A percentile compares a stretch with the other conserved stretches of the same genome.
These are phyloP conservation scores for Platygyra sinensis DNA, from an alignment of 64 coral and sea anemone genomes.

Conservation along the genomic window DNA sequence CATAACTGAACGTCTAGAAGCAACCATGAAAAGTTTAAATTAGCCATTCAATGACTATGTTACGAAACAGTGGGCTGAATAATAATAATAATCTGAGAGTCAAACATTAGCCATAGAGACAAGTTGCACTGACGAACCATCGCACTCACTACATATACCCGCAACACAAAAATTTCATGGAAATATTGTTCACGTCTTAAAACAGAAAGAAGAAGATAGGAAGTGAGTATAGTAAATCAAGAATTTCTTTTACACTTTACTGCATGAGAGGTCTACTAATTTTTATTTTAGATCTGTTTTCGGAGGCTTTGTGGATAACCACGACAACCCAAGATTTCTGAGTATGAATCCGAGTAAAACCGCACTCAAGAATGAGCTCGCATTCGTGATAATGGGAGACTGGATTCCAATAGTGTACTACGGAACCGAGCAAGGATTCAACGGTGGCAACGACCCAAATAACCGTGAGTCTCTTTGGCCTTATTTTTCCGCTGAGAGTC, in stretches of 20 bases:
- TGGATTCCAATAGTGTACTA: slow-evolving; percentile 80
- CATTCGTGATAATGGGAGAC: slow-evolving; percentile 51
- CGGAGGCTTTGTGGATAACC: slow-evolving; percentile 80
- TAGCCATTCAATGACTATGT: too few species aligned
- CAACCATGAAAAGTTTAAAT: too few species aligned
- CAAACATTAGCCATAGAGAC: neutral
- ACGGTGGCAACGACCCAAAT: slow-evolving; percentile 65
- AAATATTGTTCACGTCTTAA: too few species aligned
- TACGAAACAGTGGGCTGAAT: too few species aligned
- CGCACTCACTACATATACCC: neutral
- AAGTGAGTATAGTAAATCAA: too few species aligned
- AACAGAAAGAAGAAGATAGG: too few species aligned
- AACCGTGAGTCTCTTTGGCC: slow-evolving; percentile 80
- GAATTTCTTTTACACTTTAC: neutral
- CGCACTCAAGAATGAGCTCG: slow-evolving; percentile 51
- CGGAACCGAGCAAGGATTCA: slow-evolving; percentile 78
- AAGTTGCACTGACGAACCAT: neutral
- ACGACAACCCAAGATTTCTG: slow-evolving; percentile 71
- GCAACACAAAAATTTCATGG: too few species aligned
- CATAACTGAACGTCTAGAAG: too few species aligned
- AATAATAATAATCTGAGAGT: too few species aligned
- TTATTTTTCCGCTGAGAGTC: slow-evolving; percentile 51
- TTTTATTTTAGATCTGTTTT: slow-evolving; percentile 53
- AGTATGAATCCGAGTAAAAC: slow-evolving; percentile 59
- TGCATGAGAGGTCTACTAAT: neutral